Evolutionary conservation across 1,140 invertebrate species (phyloP).

Genomic region (Lordiphosa clarofinis): DNA sequence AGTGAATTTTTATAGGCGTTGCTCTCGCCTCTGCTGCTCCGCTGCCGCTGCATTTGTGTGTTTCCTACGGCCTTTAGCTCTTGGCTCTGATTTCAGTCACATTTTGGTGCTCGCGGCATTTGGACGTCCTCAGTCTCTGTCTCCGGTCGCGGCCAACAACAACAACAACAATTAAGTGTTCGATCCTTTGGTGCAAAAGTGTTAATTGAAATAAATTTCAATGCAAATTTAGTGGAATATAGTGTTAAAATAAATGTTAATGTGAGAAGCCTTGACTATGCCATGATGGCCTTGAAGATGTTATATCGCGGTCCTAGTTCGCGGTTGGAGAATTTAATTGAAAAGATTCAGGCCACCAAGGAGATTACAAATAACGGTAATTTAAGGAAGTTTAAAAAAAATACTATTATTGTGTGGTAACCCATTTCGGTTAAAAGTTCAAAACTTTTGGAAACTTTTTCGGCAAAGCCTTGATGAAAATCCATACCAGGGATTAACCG

Average conservation of each 20-base stretch:
- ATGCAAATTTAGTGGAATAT: slow-evolving; percentile 8
- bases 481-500: no score
- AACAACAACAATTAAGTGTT: slow-evolving; percentile 14
- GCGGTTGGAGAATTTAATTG: slow-evolving; percentile 88
- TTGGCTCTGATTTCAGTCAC: slow-evolving; percentile 72
- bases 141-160: slow-evolving; percentile 16
- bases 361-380: slow-evolving; percentile 80
- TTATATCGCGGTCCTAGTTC: slow-evolving; percentile 90
- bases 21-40: slow-evolving; percentile 24
- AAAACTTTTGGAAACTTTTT: no score
- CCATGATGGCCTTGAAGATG: slow-evolving; percentile 81
- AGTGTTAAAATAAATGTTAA: slow-evolving; percentile 4
- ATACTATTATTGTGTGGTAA: not conserved
- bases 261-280: slow-evolving; percentile 34
- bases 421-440: no score
- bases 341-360: slow-evolving; percentile 91
- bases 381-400: not conserved
- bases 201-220: slow-evolving; percentile 5
- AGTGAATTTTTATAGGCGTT: slow-evolving; percentile 44
- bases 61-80: slow-evolving; percentile 58
- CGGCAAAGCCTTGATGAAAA: no score
- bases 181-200: slow-evolving; percentile 46
- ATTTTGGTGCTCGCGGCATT: slow-evolving; percentile 75
- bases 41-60: slow-evolving; percentile 20
- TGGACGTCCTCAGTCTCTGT: slow-evolving; percentile 54